Evolutionary conservation across 1,140 invertebrate genomes (phyloP), one percentile per base, ranked within the genome.

Genomic region (Psilanteris sp.): DNA sequence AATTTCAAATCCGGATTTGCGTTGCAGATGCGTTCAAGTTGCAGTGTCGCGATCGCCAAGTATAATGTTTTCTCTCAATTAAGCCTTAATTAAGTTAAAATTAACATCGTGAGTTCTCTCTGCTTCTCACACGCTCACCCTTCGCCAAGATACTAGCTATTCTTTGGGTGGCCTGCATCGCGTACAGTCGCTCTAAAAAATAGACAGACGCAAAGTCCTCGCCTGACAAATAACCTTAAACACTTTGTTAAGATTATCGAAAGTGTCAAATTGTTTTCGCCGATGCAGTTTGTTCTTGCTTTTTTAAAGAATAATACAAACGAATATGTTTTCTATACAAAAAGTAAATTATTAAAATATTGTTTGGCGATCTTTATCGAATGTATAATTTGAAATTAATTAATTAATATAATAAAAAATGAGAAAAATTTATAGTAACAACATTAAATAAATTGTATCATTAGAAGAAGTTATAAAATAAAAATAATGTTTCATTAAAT

Each of bases 31-130:
- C 55, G 79, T 62, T 78, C 76, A 57, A 72, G 81, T 71, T 71
- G 80, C 87, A 86, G 82, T 87, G 83, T 86, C 82, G 85, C 82
- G 85, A 79, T 81, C 82, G 78, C 81, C 79, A 79, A 83, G 85
- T 86, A 89, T 87, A 88, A 87, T 89, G 87, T 89, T 89, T 88
- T 86, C 86, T 88, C 87, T 88, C 87, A 89, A 89, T 89, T 89
- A 89, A 89, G 87, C 86, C 86, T 89, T 89, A 89, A 89, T 89
- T 89, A 88, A 89, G 87, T 89, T 89, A 89, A 89, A 89, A 89
- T 89, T 89, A 89, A 87, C 87, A 89, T 88, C 86, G 83, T 83
- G 85, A 86, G 83, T 85, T 83, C 81, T 79, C 83, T 79, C 68
- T 48, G 72, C 77, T 72, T 70, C 54, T 73, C 76, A 73, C 74